phyloP scores from a whole-genome alignment of 2,113 vertebrate species.

The Stegostoma tigrinum region DNA sequence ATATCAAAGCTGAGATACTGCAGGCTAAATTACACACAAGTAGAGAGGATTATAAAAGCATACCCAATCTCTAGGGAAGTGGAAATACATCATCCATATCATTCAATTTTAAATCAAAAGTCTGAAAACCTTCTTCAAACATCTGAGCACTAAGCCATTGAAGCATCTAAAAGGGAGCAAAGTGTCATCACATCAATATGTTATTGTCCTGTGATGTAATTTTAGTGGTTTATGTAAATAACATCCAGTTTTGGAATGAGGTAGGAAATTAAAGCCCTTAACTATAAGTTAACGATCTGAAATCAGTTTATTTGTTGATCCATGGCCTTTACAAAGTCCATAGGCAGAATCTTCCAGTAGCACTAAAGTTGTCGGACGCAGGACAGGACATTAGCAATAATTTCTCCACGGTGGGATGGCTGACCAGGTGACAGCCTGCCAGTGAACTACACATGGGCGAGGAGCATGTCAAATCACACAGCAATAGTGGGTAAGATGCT shows the following conservation, averaged over 20 bases:
- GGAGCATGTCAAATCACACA: too few species aligned
- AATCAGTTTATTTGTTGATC: not conserved
- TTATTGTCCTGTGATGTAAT: not conserved
- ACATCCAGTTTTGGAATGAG: not conserved
- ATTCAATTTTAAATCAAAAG: not conserved
- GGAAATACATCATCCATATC: conserved; percentile 15
- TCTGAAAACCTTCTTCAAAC: not conserved
- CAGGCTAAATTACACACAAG: not conserved
- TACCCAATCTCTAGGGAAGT: not conserved
- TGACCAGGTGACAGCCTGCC: too few species aligned
- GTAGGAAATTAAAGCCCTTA: not conserved
- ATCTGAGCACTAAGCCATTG: not conserved
- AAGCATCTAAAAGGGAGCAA: not conserved
- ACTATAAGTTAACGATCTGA: not conserved
- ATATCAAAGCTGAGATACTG: not conserved
- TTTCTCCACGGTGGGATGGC: too few species aligned
- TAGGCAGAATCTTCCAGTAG: not conserved
- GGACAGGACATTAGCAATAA: too few species aligned
- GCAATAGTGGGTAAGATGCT: too few species aligned
- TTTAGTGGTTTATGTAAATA: not conserved
- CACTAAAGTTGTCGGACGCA: too few species aligned
- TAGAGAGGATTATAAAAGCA: not conserved
- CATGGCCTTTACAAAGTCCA: not conserved
- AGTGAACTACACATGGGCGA: too few species aligned
- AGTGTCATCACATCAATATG: not conserved